Base-by-base conservation (phyloP, 2,888 invertebrate genomes). In the Chymomyza caudatula region DNA sequence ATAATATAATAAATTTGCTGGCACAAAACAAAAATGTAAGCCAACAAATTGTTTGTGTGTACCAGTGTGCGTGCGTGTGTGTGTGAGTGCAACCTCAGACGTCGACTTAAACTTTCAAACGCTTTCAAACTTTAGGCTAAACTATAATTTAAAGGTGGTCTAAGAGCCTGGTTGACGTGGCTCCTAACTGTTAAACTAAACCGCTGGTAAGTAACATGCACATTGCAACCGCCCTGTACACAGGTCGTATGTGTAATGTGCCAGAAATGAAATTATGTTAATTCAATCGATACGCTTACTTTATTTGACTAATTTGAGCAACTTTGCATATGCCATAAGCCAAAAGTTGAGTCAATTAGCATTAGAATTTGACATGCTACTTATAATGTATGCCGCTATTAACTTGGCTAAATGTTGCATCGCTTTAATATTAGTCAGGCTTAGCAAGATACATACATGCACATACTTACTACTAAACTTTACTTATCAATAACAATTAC, bases 321-420 rank as follows among this genome's bases (percentile, higher is more conserved):
- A 44, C 55, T 74, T 74, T 64, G 51, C 74, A 73, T 71, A 65
- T 56, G 8, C 19, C 0, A 11, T 37, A 11, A 37, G 29, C 29
- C 11, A 11, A 8, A 37, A 37, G 11, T 37, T 64, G 67, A 77
- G 63, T 76, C 76, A 79, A 79, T 79, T 82, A 82, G 76, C 69
- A 65, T 58, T 63, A n/a, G 70, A 77, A 77, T 79, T 74, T 56
- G 74, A 82, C 76, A 79, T 73, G 82, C 77, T 77, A 73, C 77
- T 51, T 51, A 51, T 1, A 29, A 15, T 2, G n/a, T 17, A 19
- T 17, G n/a, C n/a, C n/a, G 29, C 11, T 37, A 37, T 11, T 37
- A 11, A 11, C 11, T 37, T 37, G 29, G 11, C 29, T 11, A 2
- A 37, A 37, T 37, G 29, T 37, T 37, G 29, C 29, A 37, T 2